phyloP scores from a whole-genome alignment of 2,113 vertebrate species.

The Notiomystis cincta region DNA sequence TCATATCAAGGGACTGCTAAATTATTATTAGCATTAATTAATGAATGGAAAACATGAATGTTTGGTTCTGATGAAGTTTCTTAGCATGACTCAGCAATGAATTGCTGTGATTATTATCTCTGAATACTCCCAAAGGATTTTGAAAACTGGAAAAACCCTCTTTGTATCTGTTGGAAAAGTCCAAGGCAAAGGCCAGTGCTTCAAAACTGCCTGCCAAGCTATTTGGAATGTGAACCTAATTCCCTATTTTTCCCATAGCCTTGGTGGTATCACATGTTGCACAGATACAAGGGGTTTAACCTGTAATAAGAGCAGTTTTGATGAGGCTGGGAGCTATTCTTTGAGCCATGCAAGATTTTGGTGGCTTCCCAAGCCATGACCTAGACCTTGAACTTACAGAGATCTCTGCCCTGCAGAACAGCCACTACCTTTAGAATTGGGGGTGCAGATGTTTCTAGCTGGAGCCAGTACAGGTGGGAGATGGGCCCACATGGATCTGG shows the following conservation, averaged over 20 bases:
- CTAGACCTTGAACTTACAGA: fast-evolving
- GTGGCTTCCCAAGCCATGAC: background rate
- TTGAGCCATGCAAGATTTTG: too few relatives aligned
- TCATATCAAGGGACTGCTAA: background rate
- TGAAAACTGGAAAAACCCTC: background rate
- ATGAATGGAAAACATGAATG: background rate
- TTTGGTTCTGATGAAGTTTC: background rate
- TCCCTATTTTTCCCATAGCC: fast-evolving
- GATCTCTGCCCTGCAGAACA: background rate
- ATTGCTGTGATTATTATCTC: background rate
- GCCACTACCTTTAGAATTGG: fast-evolving
- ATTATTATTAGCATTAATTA: background rate
- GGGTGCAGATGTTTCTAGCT: background rate
- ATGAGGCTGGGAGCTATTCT: background rate
- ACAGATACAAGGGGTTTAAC: fast-evolving
- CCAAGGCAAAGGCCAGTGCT: background rate
- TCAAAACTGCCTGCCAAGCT: background rate
- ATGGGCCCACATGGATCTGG: background rate
- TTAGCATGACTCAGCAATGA: background rate
- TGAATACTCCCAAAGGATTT: background rate
- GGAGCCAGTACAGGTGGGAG: background rate
- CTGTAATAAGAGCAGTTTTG: background rate
- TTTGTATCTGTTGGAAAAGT: background rate
- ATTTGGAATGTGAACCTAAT: background rate
- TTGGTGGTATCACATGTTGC: background rate